Evolutionary conservation across 2,113 vertebrate genomes (phyloP).

Genomic region (Gila orcuttii): DNA sequence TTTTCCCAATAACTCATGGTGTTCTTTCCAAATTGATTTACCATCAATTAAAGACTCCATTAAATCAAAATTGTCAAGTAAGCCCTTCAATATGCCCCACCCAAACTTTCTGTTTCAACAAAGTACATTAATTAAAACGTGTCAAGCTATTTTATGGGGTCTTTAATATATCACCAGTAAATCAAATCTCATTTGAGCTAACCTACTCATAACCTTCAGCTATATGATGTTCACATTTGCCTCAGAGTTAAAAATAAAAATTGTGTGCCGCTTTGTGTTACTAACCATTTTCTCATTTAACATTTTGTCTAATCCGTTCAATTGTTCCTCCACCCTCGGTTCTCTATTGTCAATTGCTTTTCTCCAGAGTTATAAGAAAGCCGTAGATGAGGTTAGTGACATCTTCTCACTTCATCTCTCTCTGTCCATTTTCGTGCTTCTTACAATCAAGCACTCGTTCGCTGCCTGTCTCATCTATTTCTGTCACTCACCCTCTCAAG

Average conservation of each 20-base stretch:
- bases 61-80: background rate
- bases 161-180: background rate
- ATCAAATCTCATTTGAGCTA: background rate
- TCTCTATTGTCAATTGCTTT: constrained; percentile 77
- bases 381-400: constrained; percentile 96
- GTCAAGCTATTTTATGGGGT: background rate
- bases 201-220: background rate
- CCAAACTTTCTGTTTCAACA: background rate
- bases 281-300: constrained; percentile 72
- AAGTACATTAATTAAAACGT: background rate
- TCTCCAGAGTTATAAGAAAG: constrained; percentile 97
- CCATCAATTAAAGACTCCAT: background rate
- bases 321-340: constrained; percentile 73
- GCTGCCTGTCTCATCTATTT: constrained; percentile 19
- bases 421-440: constrained; percentile 5
- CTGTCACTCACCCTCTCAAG: constrained; percentile 10
- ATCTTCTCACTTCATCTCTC: constrained; percentile 44
- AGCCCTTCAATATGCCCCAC: background rate
- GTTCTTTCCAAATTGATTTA: background rate
- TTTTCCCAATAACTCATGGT: background rate
- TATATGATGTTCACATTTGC: background rate
- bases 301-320: constrained; percentile 64
- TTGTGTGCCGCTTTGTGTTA: constrained; percentile 62
- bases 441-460: constrained; percentile 12
- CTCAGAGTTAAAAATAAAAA: background rate